Evolutionary conservation across 2,888 invertebrate species (phyloP).

Genomic region (Allygus modestus): DNA sequence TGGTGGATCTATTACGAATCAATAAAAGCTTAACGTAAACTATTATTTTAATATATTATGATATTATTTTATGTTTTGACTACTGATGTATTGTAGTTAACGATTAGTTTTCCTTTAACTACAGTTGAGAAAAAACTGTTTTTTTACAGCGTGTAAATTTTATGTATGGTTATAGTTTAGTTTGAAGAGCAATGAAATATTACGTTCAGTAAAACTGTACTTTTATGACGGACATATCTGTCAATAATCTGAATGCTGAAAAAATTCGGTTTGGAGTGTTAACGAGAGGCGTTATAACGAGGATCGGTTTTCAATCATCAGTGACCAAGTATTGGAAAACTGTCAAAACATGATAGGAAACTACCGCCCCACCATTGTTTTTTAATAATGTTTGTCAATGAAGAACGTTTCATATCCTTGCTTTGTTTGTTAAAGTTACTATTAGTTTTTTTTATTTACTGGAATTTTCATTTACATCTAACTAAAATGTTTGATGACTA

Average conservation of each 20-base stretch:
- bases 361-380: not conserved
- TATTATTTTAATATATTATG: too few relatives aligned
- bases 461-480: not conserved
- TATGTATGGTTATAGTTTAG: too few relatives aligned
- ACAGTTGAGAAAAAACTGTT: too few relatives aligned
- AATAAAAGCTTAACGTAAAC: too few relatives aligned
- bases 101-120: too few relatives aligned
- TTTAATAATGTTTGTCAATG: not conserved
- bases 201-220: too few relatives aligned
- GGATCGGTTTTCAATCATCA: constrained; percentile 41
- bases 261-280: not conserved
- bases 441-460: not conserved
- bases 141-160: too few relatives aligned
- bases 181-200: too few relatives aligned
- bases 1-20: too few relatives aligned
- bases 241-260: not conserved
- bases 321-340: constrained; percentile 28
- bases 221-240: not conserved
- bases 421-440: not conserved
- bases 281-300: constrained; percentile 32
- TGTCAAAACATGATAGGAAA: constrained; percentile 31
- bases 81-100: too few relatives aligned
- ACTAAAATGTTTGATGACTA: too few relatives aligned
- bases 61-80: too few relatives aligned
- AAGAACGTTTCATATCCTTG: not conserved